Base-by-base conservation (phyloP, 2,888 invertebrate species). In the Chymomyza amoena region DNA sequence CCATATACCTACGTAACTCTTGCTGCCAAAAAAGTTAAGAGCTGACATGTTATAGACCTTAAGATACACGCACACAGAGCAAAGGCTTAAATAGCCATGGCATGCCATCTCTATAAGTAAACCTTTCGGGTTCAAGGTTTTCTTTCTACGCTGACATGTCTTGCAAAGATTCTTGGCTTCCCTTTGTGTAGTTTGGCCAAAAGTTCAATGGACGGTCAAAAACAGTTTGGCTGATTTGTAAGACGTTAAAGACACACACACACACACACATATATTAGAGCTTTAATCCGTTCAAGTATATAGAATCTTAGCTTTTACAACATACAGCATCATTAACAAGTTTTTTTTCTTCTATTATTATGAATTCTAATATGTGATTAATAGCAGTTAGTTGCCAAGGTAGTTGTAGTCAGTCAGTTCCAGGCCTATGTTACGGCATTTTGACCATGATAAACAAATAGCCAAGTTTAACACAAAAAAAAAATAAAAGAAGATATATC, bases 311-410 rank as follows among this genome's bases (percentile, higher is more conserved):
- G 32, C 51, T 13, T 52, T 20, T 20, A n/a, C 36, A 60, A 25
- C 32, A 45, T 45, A 45, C 3, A 45, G 39, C 39, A 76, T 83
- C 82, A 84, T 85, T 84, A 83, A 77, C 76, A 69, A 72, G 68
- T 78, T 67, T 73, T 71, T 66, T 71, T 76, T 61, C 65, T 70
- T 54, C 20, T 13, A 45, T 32, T 63, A 20, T 25, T 25, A 18
- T 18, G 32, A 50, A 69, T 79, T 81, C 80, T 79, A 73, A 78
- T 81, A 75, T 60, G 82, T 83, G 86, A 83, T 83, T 86, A 86
- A 83, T 83, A 84, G 80, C 69, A 52, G 54, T 54, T 45, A 45
- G 39, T 45, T 45, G 39, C 13, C 39, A 45, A 45, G 20, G 15
- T 20, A 54, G 54, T 54, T 54, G 54, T 54, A 9, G 16, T 20